phyloP scores from a whole-genome alignment of 2,888 invertebrate genomes.

The Meteorus cinctellus region DNA sequence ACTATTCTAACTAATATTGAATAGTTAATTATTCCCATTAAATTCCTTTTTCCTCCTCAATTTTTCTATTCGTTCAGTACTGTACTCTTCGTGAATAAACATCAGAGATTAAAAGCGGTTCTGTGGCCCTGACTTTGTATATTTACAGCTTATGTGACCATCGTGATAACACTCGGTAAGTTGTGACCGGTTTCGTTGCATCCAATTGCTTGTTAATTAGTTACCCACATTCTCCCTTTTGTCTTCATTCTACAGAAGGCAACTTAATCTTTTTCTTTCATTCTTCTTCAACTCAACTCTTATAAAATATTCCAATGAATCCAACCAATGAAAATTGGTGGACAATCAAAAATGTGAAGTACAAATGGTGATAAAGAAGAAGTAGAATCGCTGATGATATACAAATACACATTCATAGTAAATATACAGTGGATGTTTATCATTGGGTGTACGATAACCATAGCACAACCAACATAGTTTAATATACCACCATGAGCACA shows the following conservation, averaged over 20 bases:
- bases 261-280: neutral
- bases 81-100: neutral
- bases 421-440: neutral
- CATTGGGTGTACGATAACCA: constrained; percentile 13
- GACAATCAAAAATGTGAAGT: neutral
- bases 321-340: too few relatives aligned
- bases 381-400: neutral
- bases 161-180: constrained; percentile 53
- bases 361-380: neutral
- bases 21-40: too few relatives aligned
- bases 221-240: constrained; percentile 7
- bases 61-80: neutral
- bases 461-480: neutral
- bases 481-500: constrained; percentile 16
- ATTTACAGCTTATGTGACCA: constrained; percentile 53
- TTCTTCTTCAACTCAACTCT: too few relatives aligned
- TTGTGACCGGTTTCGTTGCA: constrained; percentile 56
- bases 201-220: constrained; percentile 39
- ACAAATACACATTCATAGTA: neutral
- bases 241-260: neutral
- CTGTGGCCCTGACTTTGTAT: constrained; percentile 15
- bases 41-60: neutral
- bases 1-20: too few relatives aligned
- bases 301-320: too few relatives aligned
- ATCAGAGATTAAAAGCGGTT: constrained; percentile 16